These are phyloP conservation scores for Salpingus planirostris DNA, from an alignment of 2,888 invertebrate species.

Conservation along the genomic window DNA sequence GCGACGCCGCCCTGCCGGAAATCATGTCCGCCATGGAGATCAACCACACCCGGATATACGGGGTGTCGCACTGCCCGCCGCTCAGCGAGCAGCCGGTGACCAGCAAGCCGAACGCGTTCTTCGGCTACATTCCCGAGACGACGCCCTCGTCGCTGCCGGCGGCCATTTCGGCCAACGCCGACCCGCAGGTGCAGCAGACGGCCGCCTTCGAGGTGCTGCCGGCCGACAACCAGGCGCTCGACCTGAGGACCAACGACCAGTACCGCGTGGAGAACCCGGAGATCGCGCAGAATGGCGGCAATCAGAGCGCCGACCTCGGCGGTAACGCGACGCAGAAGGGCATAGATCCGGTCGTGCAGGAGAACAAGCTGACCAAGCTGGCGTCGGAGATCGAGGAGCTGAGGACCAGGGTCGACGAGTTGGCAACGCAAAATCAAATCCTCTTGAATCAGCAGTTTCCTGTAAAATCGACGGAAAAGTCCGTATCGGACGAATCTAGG, in stretches of 20 bases:
- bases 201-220: constrained; percentile 5
- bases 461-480: constrained; percentile 15
- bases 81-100: constrained; percentile 37
- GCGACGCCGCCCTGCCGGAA: constrained; percentile 64
- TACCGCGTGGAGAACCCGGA: neutral
- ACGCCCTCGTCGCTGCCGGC: constrained; percentile 14
- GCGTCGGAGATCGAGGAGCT: constrained; percentile 37
- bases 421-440: constrained; percentile 32
- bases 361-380: constrained; percentile 33
- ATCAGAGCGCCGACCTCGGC: neutral
- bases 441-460: constrained; percentile 16
- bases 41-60: constrained; percentile 64
- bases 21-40: constrained; percentile 60
- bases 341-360: constrained; percentile 27
- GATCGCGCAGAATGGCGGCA: neutral
- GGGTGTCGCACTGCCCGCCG: constrained; percentile 47
- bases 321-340: neutral
- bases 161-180: constrained; percentile 7
- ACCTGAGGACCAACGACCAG: constrained; percentile 4
- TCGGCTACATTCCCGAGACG: constrained; percentile 32
- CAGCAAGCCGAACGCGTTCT: constrained; percentile 33
- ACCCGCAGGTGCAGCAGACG: neutral
- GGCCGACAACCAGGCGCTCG: neutral
- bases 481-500: constrained; percentile 19
- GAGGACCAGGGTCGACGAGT: constrained; percentile 31